Conservation (phyloP, 2,797 vertebrate species). For the Scarus forsteni region DNA sequence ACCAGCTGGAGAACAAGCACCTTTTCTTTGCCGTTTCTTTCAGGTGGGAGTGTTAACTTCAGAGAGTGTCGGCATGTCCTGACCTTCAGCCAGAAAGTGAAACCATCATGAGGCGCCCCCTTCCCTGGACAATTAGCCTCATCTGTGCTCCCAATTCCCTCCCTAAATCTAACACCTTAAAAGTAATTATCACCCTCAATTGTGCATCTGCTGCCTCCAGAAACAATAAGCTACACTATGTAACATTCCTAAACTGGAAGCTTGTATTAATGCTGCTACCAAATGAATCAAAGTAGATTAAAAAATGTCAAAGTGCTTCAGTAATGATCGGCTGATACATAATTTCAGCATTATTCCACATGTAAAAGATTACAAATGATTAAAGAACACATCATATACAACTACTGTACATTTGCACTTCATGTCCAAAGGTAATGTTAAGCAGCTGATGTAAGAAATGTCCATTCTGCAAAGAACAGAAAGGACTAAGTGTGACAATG, state of each 20-base stretch:
- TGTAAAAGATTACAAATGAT: slow-evolving; percentile 1
- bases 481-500: not conserved
- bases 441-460: slow-evolving; percentile 10
- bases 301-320: slow-evolving; percentile 18
- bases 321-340: not conserved
- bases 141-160: slow-evolving; percentile 22
- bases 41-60: slow-evolving; percentile 39
- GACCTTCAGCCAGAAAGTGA: slow-evolving; percentile 51
- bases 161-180: slow-evolving; percentile 11
- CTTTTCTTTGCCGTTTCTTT: slow-evolving; percentile 23
- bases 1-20: slow-evolving; percentile 31
- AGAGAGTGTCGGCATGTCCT: slow-evolving; percentile 50
- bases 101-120: slow-evolving; percentile 55
- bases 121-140: slow-evolving; percentile 64
- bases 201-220: not conserved
- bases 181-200: not conserved
- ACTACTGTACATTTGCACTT: slow-evolving; percentile 17
- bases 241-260: not conserved
- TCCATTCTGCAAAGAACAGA: slow-evolving; percentile 17
- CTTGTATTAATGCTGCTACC: slow-evolving; percentile 1
- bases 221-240: not conserved
- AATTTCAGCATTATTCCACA: slow-evolving; percentile 13
- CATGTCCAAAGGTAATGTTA: slow-evolving; percentile 23
- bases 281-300: not conserved
- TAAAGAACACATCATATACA: slow-evolving; percentile 5